These are phyloP conservation scores for Callipepla squamata DNA, from an alignment of 2,113 vertebrate genomes.

Conservation along the genomic window DNA sequence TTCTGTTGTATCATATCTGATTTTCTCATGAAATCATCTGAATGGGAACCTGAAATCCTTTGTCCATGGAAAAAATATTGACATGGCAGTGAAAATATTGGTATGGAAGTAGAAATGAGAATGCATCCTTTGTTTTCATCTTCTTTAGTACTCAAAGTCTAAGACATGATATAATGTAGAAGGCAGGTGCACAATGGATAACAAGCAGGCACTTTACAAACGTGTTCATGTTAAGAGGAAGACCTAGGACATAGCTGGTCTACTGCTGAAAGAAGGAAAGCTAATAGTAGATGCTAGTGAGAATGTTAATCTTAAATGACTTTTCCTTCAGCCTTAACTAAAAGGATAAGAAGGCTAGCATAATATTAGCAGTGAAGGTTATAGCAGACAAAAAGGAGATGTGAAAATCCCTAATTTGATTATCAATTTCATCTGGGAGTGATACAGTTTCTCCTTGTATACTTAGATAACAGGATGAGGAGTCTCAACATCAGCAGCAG, in stretches of 20 bases:
- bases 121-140: too few relatives aligned
- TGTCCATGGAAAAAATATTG: not conserved
- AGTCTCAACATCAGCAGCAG: not conserved
- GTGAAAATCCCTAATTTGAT: not conserved
- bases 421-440: not conserved
- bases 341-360: not conserved
- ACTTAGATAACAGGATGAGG: accelerated
- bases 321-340: not conserved
- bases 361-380: not conserved
- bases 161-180: not conserved
- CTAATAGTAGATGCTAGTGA: not conserved
- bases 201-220: not conserved
- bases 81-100: not conserved
- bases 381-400: not conserved
- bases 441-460: not conserved
- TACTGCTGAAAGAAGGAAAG: not conserved
- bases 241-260: not conserved
- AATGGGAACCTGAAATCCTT: not conserved
- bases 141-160: too few relatives aligned
- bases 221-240: not conserved
- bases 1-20: not conserved
- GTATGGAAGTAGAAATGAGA: not conserved
- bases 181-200: accelerated
- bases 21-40: not conserved
- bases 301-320: not conserved